These are phyloP conservation scores for Tapera naevia DNA, from an alignment of 2,797 vertebrate species.

Conservation along the genomic window DNA sequence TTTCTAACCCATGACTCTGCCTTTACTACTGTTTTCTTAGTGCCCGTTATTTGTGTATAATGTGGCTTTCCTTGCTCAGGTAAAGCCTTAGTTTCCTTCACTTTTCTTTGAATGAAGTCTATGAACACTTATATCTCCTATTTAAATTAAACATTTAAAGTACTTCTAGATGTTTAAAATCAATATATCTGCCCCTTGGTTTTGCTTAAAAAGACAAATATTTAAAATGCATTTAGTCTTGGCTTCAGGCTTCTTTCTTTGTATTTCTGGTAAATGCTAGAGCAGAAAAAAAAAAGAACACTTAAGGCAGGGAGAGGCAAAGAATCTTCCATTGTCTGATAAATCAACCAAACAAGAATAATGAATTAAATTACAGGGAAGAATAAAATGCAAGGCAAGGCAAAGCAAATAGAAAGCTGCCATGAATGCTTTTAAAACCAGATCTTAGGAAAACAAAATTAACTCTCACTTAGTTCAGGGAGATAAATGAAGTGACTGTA, in stretches of 20 bases:
- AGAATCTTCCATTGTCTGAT: conserved; percentile 47
- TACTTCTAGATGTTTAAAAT: conserved; percentile 31
- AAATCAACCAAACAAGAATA: conserved; percentile 47
- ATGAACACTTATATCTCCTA: not conserved
- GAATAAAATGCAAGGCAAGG: conserved; percentile 43
- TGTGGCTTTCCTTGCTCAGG: not conserved
- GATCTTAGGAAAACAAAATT: conserved; percentile 58
- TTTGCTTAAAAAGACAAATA: conserved; percentile 60
- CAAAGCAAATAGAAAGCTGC: conserved; percentile 54
- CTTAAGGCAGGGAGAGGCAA: conserved; percentile 31
- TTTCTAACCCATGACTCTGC: not conserved
- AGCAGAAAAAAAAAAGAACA: not conserved
- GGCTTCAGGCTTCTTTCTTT: conserved; percentile 44
- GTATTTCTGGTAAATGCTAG: conserved; percentile 41
- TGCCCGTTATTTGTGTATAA: not conserved
- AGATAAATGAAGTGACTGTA: conserved; percentile 7
- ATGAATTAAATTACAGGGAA: conserved; percentile 40
- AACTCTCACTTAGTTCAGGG: conserved; percentile 36
- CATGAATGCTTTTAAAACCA: conserved; percentile 17
- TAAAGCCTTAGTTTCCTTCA: not conserved
- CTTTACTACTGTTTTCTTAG: not conserved
- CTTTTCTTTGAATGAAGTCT: not conserved
- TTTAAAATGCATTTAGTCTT: conserved; percentile 57
- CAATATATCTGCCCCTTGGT: conserved; percentile 18
- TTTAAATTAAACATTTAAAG: conserved; percentile 35